These are phyloP conservation scores for Calonectris borealis DNA, from an alignment of 2,113 vertebrate species.

Conservation along the genomic window DNA sequence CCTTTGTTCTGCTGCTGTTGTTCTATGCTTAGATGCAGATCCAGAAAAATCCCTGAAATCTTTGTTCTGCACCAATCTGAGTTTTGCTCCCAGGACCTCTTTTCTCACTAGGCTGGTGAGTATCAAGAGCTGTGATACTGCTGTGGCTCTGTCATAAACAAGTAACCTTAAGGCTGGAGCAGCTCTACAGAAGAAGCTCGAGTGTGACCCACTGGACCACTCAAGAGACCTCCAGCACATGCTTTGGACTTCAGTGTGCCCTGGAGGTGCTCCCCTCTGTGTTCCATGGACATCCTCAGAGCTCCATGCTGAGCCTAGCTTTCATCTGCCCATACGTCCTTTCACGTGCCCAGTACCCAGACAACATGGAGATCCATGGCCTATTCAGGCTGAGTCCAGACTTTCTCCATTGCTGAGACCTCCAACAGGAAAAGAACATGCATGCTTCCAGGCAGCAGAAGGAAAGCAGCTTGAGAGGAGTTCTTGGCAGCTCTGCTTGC, in stretches of 20 bases:
- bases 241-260: neutral
- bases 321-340: neutral
- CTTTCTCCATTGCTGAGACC: neutral
- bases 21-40: neutral
- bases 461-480: neutral
- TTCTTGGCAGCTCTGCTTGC: neutral
- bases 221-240: neutral
- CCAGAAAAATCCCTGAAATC: neutral
- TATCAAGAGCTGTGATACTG: neutral
- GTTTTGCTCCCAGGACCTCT: neutral
- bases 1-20: neutral
- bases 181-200: neutral
- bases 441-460: neutral
- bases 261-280: neutral
- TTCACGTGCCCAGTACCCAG: neutral
- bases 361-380: neutral
- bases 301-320: neutral
- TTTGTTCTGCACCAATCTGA: neutral
- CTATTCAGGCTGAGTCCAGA: neutral
- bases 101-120: neutral
- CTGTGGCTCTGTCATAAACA: neutral
- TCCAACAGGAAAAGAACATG: neutral
- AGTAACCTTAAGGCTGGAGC: neutral
- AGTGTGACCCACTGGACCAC: neutral
- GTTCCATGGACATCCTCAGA: neutral